These are phyloP conservation scores for Drosophila santomea DNA, from an alignment of 1,140 invertebrate species.

Conservation along the genomic window DNA sequence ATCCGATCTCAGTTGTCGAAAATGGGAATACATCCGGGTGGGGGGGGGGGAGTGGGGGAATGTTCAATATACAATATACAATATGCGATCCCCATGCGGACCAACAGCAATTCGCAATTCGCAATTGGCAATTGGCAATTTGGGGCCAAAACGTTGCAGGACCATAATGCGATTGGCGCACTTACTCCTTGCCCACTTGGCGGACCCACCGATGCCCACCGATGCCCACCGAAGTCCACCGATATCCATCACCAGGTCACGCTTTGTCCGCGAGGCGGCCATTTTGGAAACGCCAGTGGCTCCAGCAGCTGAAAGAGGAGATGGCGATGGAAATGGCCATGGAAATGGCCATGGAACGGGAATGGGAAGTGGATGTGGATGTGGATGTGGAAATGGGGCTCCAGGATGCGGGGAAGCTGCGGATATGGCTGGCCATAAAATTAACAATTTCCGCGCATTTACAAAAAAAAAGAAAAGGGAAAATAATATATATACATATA, in stretches of 20 bases:
- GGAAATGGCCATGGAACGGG: conserved; percentile 18
- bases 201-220: not conserved
- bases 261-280: conserved; percentile 55
- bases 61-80: not conserved
- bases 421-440: conserved; percentile 77
- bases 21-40: not conserved
- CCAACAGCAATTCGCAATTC: conserved; percentile 65
- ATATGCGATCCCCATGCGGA: conserved; percentile 1
- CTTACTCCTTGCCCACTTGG: conserved; percentile 60
- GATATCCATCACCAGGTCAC: conserved; percentile 8
- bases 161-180: conserved; percentile 82
- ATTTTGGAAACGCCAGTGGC: conserved; percentile 62
- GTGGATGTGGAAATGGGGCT: conserved; percentile 22
- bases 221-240: not conserved
- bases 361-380: conserved; percentile 21
- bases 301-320: conserved; percentile 8
- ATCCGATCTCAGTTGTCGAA: conserved; percentile 24
- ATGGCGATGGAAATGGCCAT: not conserved
- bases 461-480: conserved; percentile 52
- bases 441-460: conserved; percentile 80
- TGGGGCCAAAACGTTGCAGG: conserved; percentile 71
- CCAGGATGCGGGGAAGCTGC: conserved; percentile 28
- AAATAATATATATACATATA: not conserved
- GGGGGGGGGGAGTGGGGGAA: not conserved
- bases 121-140: conserved; percentile 53